These are phyloP conservation scores for Triplophysa siluroides DNA, from an alignment of 2,113 vertebrate species.

Conservation along the genomic window DNA sequence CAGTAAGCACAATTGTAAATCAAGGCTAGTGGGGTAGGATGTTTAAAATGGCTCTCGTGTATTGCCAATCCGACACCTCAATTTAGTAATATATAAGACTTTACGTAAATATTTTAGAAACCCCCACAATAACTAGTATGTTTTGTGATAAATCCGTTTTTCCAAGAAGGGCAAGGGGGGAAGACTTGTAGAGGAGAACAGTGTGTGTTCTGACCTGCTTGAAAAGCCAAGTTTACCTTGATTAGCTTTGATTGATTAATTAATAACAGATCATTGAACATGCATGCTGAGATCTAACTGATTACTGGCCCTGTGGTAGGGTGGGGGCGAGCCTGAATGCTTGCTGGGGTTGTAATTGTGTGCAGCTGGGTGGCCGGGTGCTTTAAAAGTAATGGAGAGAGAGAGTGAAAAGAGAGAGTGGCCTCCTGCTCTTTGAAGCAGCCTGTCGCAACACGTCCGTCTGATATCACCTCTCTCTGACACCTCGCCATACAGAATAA, in stretches of 20 bases:
- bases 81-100: background rate
- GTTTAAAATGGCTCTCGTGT: background rate
- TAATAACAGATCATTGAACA: constrained; percentile 62
- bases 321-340: constrained; percentile 50
- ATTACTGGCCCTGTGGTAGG: constrained; percentile 46
- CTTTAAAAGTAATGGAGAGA: constrained; percentile 46
- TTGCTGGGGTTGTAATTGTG: constrained; percentile 60
- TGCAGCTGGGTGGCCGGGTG: constrained; percentile 54
- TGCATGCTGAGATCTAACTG: constrained; percentile 59
- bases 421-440: constrained; percentile 54
- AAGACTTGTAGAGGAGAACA: constrained; percentile 48
- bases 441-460: constrained; percentile 53
- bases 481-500: constrained; percentile 42
- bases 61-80: constrained; percentile 6
- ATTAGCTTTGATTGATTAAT: constrained; percentile 64
- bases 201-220: constrained; percentile 63
- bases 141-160: constrained; percentile 14
- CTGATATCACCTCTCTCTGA: constrained; percentile 35
- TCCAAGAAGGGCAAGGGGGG: constrained; percentile 24
- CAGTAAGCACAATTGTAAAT: constrained; percentile 11
- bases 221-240: constrained; percentile 59
- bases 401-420: constrained; percentile 30
- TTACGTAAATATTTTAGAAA: constrained; percentile 13
- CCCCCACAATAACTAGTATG: background rate
- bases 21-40: background rate